Percentiles rank a stretch among this genome's conserved stretches.
These are phyloP conservation scores for Lethrus apterus DNA, from an alignment of 1,140 invertebrate species.

Conservation along the genomic window DNA sequence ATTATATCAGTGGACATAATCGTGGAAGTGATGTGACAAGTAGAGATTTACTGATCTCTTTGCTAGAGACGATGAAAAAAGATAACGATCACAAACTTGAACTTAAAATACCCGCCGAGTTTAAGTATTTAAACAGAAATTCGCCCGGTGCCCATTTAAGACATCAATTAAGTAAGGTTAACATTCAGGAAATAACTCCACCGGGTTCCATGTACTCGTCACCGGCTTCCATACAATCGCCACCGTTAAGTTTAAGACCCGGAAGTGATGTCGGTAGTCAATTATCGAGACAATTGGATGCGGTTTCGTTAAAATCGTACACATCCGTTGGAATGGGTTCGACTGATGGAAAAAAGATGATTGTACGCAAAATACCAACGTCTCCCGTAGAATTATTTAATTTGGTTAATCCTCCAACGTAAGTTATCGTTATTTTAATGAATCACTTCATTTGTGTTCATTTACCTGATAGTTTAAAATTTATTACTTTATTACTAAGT, in stretches of 20 bases:
- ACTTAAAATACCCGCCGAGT: conserved; percentile 4
- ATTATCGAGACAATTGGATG: conserved; percentile 44
- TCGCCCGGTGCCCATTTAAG: background rate
- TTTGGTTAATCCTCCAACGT: conserved; percentile 72
- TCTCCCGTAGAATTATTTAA: conserved; percentile 75
- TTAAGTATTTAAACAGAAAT: background rate
- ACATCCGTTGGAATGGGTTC: conserved; percentile 79
- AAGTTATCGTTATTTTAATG: conserved; percentile 50
- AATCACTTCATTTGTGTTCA: too few relatives aligned
- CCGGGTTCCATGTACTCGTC: background rate
- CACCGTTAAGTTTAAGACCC: conserved; percentile 8
- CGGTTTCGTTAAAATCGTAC: conserved; percentile 63
- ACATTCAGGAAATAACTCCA: background rate
- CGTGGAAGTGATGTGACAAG: background rate
- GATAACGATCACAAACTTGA: background rate
- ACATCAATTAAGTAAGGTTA: conserved; percentile 1
- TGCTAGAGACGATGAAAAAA: conserved; percentile 3
- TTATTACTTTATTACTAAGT: too few relatives aligned
- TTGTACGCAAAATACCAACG: conserved; percentile 70
- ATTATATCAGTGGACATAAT: conserved; percentile 11
- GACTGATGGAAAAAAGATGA: conserved; percentile 76
- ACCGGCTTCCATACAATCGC: too few relatives aligned
- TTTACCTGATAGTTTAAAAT: too few relatives aligned
- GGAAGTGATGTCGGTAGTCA: conserved; percentile 31
- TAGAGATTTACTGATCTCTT: background rate